Evolutionary conservation across 2,797 vertebrate species (phyloP), one percentile per base, ranked within the genome.

Genomic region (Gymnothorax javanicus): DNA sequence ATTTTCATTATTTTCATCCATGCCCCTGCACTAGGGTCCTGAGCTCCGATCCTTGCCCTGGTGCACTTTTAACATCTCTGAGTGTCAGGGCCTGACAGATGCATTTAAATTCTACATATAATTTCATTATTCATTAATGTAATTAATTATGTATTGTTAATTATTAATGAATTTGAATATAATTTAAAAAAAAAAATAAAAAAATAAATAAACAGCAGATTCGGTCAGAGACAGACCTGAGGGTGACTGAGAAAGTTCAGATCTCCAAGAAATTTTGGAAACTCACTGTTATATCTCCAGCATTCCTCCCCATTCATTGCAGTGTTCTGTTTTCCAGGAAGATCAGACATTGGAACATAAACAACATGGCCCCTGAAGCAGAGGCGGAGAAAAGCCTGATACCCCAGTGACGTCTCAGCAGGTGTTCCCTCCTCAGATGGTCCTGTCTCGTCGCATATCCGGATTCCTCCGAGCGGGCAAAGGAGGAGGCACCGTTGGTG

Each of bases 161-260:
- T n/a, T n/a, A n/a, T n/a, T n/a, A n/a, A n/a, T n/a, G n/a, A n/a
- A n/a, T n/a, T n/a, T n/a, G n/a, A n/a, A n/a, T n/a, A n/a, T n/a
- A n/a, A n/a, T n/a, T n/a, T n/a, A n/a, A n/a, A n/a, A n/a, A n/a
- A 89, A 89, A 87, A 90, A 89, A 81, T 90, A 88, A 79, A 57
- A 58, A 64, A 62, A 89, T 83, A 90, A 89, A 91, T 90, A 88
- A 7, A 60, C 91, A 87, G 90, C 87, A 89, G 91, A 86, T 91
- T 89, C 90, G 85, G 90, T 91, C 82, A 87, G 84, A 84, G 84
- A 62, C 81, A 90, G 87, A 86, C 87, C 89, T 13, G 52, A 4
- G 81, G 90, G 84, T 88, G 69, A 85, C 43, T 17, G 33, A 84
- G 79, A 85, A 60, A 58, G 79, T 23, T 33, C 33, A 43, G 5